phyloP scores from a whole-genome alignment of 2,888 invertebrate species.

The Atrina japonica region DNA sequence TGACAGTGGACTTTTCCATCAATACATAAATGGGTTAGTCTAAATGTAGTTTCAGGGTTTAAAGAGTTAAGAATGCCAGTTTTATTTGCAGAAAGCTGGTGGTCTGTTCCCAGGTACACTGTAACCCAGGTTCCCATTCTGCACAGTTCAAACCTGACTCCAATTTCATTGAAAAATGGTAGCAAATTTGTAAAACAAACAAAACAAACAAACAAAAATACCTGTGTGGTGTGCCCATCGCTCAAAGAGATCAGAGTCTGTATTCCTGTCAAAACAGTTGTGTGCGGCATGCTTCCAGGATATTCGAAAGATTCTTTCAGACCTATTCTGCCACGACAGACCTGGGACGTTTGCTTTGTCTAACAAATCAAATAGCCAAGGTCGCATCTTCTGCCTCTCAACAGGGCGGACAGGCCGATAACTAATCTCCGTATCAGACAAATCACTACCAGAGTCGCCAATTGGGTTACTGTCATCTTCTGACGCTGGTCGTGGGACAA shows the following conservation, averaged over 20 bases:
- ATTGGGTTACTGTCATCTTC: background rate
- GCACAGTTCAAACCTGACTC: too few relatives aligned
- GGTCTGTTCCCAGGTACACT: too few relatives aligned
- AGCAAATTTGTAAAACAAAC: too few relatives aligned
- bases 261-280: constrained; percentile 70
- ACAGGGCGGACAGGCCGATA: constrained; percentile 64
- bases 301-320: constrained; percentile 67
- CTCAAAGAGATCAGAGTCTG: constrained; percentile 74
- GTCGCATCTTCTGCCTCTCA: constrained; percentile 74
- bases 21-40: too few relatives aligned
- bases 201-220: too few relatives aligned
- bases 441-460: background rate
- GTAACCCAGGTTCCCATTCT: too few relatives aligned
- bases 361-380: constrained; percentile 73
- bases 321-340: constrained; percentile 70
- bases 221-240: constrained; percentile 78
- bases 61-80: too few relatives aligned
- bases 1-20: too few relatives aligned
- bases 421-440: background rate
- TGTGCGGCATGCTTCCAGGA: constrained; percentile 78
- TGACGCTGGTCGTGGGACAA: background rate
- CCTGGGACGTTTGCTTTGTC: constrained; percentile 62
- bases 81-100: too few relatives aligned
- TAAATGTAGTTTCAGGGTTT: too few relatives aligned
- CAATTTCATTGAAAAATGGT: too few relatives aligned